These are phyloP conservation scores for Dromiciops gliroides DNA, from an alignment of 2,113 vertebrate genomes.

Conservation along the genomic window DNA sequence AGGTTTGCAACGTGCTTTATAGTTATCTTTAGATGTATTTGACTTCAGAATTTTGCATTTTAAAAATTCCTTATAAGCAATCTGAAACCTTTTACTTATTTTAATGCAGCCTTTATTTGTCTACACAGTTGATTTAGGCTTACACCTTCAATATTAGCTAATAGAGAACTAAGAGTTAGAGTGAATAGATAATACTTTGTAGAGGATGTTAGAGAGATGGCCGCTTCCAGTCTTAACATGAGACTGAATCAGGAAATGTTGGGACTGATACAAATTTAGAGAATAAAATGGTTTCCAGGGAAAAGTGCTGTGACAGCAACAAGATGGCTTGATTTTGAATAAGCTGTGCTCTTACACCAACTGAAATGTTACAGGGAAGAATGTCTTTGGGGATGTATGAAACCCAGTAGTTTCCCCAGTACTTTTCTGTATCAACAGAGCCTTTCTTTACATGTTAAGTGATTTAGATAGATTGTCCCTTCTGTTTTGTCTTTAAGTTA, in stretches of 20 bases:
- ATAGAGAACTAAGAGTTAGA: not conserved
- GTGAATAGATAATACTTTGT: not conserved
- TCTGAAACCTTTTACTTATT: not conserved
- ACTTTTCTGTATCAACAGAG: not conserved
- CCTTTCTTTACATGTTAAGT: not conserved
- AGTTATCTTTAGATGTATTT: not conserved
- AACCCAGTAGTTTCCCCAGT: not conserved
- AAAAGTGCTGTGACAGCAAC: constrained; percentile 74
- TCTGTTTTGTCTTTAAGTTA: not conserved
- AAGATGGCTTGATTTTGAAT: constrained; percentile 70
- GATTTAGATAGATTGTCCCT: not conserved
- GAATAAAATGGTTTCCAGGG: constrained; percentile 78
- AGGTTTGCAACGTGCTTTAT: not conserved
- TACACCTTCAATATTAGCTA: not conserved
- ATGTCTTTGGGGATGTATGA: not conserved
- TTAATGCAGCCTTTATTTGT: not conserved
- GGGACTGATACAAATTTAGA: constrained; percentile 60
- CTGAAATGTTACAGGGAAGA: constrained; percentile 14
- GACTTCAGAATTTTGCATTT: not conserved
- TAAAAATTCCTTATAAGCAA: not conserved
- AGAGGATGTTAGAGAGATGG: constrained; percentile 35
- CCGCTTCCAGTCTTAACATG: constrained; percentile 56
- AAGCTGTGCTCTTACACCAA: constrained; percentile 38
- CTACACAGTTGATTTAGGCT: not conserved
- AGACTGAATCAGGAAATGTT: constrained; percentile 56